Evolutionary conservation across 2,888 invertebrate genomes (phyloP), one percentile per base, ranked within the genome.

Genomic region (Melinaea marsaeus): DNA sequence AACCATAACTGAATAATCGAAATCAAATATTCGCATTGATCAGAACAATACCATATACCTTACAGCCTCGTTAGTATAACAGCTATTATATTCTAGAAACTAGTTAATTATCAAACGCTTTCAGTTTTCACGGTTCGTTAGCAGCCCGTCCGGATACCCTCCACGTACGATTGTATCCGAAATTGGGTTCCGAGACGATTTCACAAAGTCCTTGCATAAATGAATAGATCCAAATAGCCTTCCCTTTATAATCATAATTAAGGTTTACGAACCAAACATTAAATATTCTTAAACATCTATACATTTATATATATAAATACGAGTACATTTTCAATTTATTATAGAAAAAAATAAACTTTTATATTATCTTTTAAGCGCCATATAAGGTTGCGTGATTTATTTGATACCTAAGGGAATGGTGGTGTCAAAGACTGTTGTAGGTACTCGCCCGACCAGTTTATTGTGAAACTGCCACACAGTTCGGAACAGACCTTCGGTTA

Each of bases 51-150:
- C 58, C 22, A 32, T 57, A 55, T 46, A 7, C 34, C 51, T 68
- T 61, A 64, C 59, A 57, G 59, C 57, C 58, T 42, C 45, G 58
- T 59, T 37, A 22, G 56, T 56, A 48, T 47, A 47, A 56, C 47
- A 22, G 48, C 62, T 58, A 56, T 62, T 62, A 63, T 55, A 22
- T 47, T 55, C 56, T 54, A 34, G 60, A 57, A 60, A 60, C 60
- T 60, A 64, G 65, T 65, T 65, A 63, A 64, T 67, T 58, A 66
- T 48, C 64, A 60, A 70, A 70, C 73, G 72, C 79, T 76, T 79
- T 79, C 79, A 71, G 71, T 76, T 77, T 76, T 73, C 74, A 76
- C 70, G 69, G 71, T 57, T 64, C 57, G 68, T 76, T 73, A 70
- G 62, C 58, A 59, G 22, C 33, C 33, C 60, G 68, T 55, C 33